Evolutionary conservation across 2,888 invertebrate species (phyloP).

Genomic region (Halocaridina rubra): DNA sequence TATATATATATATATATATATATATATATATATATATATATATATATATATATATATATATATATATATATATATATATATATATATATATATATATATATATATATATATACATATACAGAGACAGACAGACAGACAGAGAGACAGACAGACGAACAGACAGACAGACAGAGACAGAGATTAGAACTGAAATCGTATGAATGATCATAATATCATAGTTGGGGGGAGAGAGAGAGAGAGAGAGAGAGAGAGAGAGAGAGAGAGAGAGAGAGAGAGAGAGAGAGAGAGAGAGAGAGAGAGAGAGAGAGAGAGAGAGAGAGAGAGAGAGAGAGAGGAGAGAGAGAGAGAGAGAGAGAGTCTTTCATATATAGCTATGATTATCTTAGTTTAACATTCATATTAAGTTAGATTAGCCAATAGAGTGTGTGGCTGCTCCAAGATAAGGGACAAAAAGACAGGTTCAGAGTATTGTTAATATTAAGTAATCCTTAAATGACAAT

Average conservation of each 20-base stretch:
- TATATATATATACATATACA: background rate
- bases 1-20: background rate
- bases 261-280: background rate
- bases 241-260: background rate
- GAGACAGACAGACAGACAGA: background rate
- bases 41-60: constrained; percentile 3
- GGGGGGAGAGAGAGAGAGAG: background rate
- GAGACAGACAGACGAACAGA: background rate
- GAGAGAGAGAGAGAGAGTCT: background rate
- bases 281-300: background rate
- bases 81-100: background rate
- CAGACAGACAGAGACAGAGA: background rate
- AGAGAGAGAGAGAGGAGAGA: background rate
- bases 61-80: background rate
- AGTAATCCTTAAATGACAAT: background rate
- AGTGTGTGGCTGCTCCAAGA: too few relatives aligned
- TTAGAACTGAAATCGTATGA: background rate
- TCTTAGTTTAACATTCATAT: too few relatives aligned
- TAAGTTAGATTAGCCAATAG: too few relatives aligned
- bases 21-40: background rate
- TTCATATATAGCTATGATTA: too few relatives aligned
- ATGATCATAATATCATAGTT: background rate
- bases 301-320: too few relatives aligned
- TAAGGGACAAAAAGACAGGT: background rate
- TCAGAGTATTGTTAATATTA: background rate